Evolutionary conservation across 2,888 invertebrate species (phyloP), one percentile per base, ranked within the genome.

Genomic region (Scrobipalpa atriplicella): DNA sequence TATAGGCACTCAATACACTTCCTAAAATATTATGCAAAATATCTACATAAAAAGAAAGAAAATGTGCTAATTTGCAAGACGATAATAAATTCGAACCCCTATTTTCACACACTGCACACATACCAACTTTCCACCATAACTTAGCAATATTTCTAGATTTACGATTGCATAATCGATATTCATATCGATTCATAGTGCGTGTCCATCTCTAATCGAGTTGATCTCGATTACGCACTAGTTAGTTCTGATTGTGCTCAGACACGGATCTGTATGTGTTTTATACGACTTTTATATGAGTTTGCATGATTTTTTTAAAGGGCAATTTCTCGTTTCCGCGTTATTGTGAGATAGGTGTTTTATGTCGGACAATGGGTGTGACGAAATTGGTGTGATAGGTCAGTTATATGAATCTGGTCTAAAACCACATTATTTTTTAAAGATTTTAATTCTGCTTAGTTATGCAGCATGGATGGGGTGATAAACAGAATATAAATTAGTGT

Each of bases 121-220:
- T 19, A 11, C 10, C 56, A 10, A 54, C 56, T 56, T 56, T 58
- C 58, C 29, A 58, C 10, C 36, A 16, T 58, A 58, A 38, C 38
- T 38, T 16, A 38, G 38, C 11, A 38, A 58, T 9, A 58, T 18
- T 6, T n/a, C 58, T n/a, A n/a, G 58, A 36, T 36, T 16, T 58
- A 21, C 1, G 1, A 21, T 54, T 54, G 54, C 54, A 21, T 58
- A 36, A 58, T 58, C 58, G 29, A 29, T 58, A n/a, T 10, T 1
- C 5, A 16, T 58, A 58, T 38, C 58, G 38, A 51, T 52, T 21
- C 18, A 16, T 41, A 63, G 52, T 63, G 63, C 63, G 63, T 63
- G 63, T 63, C 52, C 63, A 63, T 63, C 63, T 63, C 38, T 58
- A 56, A 56, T 56, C 29, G 29, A 2, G 36, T 2, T 36, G 38